A percentile compares a stretch with the other conserved stretches of the same genome.
Evolutionary conservation across 2,797 vertebrate genomes (phyloP).

Genomic region (Pseudochirops cupreus): DNA sequence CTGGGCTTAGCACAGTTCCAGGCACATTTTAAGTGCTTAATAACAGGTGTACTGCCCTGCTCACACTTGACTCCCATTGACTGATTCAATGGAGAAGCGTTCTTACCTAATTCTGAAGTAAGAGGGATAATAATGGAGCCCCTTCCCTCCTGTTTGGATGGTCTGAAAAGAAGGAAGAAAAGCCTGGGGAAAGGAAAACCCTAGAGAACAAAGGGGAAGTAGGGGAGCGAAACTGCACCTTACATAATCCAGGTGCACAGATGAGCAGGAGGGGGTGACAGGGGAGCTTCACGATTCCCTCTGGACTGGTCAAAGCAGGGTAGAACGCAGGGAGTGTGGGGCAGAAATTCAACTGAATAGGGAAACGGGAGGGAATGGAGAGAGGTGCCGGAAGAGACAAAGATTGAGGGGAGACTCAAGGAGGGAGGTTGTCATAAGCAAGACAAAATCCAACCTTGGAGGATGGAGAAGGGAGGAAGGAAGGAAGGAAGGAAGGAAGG

Average conservation of each 20-base stretch:
- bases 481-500: not conserved
- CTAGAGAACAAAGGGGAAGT: not conserved
- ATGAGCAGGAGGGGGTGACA: not conserved
- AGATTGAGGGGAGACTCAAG: not conserved
- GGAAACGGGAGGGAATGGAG: not conserved
- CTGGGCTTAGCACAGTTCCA: not conserved
- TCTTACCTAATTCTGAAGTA: not conserved
- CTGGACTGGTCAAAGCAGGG: not conserved
- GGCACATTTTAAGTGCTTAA: no score
- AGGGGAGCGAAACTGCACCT: not conserved
- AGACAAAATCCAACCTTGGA: not conserved
- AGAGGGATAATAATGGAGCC: not conserved
- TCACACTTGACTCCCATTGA: not conserved
- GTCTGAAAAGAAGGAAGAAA: not conserved
- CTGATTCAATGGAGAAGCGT: not conserved
- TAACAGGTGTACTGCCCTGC: no score
- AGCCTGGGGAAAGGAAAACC: not conserved
- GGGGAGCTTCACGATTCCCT: no score
- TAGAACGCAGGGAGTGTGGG: not conserved
- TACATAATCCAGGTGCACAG: not conserved
- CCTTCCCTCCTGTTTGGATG: not conserved
- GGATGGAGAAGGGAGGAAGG: not conserved
- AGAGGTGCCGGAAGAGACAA: not conserved
- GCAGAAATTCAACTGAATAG: not conserved
- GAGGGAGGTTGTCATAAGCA: not conserved